phyloP scores from a whole-genome alignment of 2,888 invertebrate genomes.

The Orchesella flavescens region DNA sequence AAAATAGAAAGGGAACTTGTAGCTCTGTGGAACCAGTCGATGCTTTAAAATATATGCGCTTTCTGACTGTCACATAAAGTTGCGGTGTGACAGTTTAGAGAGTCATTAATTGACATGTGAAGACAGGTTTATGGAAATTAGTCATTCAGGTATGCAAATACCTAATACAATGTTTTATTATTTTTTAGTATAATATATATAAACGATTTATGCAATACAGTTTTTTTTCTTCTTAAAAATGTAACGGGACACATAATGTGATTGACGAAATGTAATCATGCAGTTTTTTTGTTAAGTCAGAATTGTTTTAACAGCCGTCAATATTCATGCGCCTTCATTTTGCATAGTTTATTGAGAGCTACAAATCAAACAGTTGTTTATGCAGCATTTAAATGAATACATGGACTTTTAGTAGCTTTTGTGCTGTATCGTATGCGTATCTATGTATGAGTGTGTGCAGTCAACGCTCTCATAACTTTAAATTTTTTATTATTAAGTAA shows the following conservation, averaged over 20 bases:
- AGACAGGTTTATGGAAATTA: constrained; percentile 53
- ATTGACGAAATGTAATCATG: no score
- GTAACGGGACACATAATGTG: no score
- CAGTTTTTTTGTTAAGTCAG: no score
- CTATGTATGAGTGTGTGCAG: constrained; percentile 9
- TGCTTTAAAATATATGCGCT: constrained; percentile 41
- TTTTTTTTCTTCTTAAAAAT: not conserved
- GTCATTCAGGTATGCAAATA: constrained; percentile 35
- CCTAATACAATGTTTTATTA: no score
- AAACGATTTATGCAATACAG: not conserved
- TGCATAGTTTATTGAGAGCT: no score
- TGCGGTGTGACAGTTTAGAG: constrained; percentile 62
- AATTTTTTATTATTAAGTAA: not conserved
- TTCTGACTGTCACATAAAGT: constrained; percentile 60
- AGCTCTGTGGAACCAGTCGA: constrained; percentile 25
- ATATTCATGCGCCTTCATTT: no score
- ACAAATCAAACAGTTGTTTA: no score
- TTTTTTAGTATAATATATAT: no score
- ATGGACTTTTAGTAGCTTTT: not conserved
- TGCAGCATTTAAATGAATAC: not conserved
- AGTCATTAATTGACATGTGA: constrained; percentile 57
- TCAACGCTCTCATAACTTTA: constrained; percentile 35
- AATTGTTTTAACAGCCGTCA: no score
- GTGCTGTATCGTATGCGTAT: not conserved
- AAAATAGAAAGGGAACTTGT: constrained; percentile 56